Evolutionary conservation across 2,888 invertebrate genomes (phyloP).

Genomic region (Drosophila aldrichi): DNA sequence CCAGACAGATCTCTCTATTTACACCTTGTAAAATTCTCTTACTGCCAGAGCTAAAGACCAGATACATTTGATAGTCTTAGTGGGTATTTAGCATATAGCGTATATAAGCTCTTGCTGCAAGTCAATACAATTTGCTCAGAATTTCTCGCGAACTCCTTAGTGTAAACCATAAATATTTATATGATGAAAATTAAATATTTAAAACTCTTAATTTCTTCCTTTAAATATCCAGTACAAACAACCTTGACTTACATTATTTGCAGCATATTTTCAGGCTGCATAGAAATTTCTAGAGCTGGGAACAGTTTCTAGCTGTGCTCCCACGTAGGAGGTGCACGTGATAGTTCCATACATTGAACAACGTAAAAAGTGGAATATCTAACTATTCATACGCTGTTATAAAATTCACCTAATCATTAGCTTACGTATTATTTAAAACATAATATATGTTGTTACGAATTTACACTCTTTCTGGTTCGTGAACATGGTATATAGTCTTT

Average conservation of each 20-base stretch:
- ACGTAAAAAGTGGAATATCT: background rate
- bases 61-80: background rate
- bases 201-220: background rate
- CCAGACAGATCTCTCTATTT: constrained; percentile 3
- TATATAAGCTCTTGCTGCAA: background rate
- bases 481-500: background rate
- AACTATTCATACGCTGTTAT: background rate
- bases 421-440: too few species aligned
- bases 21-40: background rate
- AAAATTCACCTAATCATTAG: background rate
- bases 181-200: background rate
- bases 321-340: background rate
- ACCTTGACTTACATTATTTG: background rate
- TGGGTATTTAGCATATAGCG: background rate
- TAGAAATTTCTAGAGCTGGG: background rate
- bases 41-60: background rate
- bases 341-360: background rate
- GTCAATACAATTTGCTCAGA: background rate
- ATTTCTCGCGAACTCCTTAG: background rate
- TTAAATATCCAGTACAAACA: background rate
- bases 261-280: constrained; percentile 4
- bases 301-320: background rate
- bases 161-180: background rate
- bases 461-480: background rate
- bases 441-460: background rate